phyloP scores from a whole-genome alignment of 35 echinoderm and acorn worm genomes.

The Hemicentrotus pulcherrimus region DNA sequence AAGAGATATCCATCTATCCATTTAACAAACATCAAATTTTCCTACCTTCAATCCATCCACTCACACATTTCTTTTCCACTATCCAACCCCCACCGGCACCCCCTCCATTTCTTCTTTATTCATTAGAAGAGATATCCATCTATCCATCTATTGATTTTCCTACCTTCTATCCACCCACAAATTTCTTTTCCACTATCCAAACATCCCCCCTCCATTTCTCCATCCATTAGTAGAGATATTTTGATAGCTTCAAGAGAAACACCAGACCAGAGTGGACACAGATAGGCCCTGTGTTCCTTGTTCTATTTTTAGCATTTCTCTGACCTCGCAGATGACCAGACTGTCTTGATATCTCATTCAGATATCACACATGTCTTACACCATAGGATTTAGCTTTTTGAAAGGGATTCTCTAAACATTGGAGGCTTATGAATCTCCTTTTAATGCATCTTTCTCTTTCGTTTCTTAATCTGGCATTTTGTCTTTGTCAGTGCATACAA shows the following conservation, averaged over 20 bases:
- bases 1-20: not conserved
- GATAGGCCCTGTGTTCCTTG: not conserved
- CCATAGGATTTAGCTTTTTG: not conserved
- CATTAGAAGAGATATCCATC: too few relatives aligned
- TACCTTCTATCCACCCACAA: not conserved
- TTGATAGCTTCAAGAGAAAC: not conserved
- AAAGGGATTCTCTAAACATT: not conserved
- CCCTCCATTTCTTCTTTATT: too few relatives aligned
- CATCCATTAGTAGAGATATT: not conserved
- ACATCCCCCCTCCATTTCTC: not conserved
- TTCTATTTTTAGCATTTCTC: not conserved
- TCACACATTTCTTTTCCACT: too few relatives aligned
- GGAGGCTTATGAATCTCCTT: too few relatives aligned
- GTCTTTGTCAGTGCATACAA: not conserved
- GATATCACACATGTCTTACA: not conserved
- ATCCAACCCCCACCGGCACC: too few relatives aligned
- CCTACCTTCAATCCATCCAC: too few relatives aligned
- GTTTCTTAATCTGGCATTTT: not conserved
- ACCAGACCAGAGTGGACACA: not conserved
- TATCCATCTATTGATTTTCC: too few relatives aligned
- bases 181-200: not conserved
- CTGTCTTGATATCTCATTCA: not conserved
- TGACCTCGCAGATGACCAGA: not conserved
- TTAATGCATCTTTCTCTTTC: not conserved
- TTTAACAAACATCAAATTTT: too few relatives aligned